Conservation (phyloP, 2,888 invertebrate genomes). For the Sarcophaga carnaria region DNA sequence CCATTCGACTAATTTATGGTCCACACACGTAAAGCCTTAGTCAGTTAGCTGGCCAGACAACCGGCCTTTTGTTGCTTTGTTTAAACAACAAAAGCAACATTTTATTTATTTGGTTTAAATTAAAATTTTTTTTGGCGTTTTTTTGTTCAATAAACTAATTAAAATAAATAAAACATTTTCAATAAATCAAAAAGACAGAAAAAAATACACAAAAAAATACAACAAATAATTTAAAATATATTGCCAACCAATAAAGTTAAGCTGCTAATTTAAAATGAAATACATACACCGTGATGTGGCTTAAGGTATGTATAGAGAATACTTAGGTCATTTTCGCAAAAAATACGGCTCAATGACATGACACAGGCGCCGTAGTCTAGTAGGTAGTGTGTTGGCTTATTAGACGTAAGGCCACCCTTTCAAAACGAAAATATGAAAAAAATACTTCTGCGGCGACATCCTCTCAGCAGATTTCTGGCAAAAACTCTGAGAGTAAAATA, state of each 20-base stretch:
- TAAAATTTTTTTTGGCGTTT: constrained; percentile 43
- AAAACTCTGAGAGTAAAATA: too few relatives aligned
- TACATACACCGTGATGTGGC: too few relatives aligned
- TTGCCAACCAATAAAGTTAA: background rate
- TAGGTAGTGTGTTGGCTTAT: too few relatives aligned
- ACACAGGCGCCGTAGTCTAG: too few relatives aligned
- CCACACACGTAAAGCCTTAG: constrained; percentile 56
- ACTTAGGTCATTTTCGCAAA: too few relatives aligned
- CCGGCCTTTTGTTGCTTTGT: constrained; percentile 2
- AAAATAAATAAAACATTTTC: constrained; percentile 68
- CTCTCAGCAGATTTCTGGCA: too few relatives aligned
- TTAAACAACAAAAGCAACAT: constrained; percentile 17
- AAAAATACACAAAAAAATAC: constrained; percentile 19
- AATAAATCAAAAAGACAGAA: constrained; percentile 63
- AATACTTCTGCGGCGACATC: too few relatives aligned
- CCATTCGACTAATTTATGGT: constrained; percentile 61
- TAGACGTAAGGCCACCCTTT: too few relatives aligned
- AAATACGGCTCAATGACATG: too few relatives aligned
- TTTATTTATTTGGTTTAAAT: constrained; percentile 42
- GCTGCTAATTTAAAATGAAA: background rate
- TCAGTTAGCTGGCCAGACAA: background rate
- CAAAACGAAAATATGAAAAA: too few relatives aligned
- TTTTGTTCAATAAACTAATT: constrained; percentile 62
- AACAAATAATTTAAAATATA: background rate
- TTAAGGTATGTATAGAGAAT: too few relatives aligned